These are phyloP conservation scores for Abrostola triplasia DNA, from an alignment of 2,888 invertebrate genomes.

Conservation along the genomic window DNA sequence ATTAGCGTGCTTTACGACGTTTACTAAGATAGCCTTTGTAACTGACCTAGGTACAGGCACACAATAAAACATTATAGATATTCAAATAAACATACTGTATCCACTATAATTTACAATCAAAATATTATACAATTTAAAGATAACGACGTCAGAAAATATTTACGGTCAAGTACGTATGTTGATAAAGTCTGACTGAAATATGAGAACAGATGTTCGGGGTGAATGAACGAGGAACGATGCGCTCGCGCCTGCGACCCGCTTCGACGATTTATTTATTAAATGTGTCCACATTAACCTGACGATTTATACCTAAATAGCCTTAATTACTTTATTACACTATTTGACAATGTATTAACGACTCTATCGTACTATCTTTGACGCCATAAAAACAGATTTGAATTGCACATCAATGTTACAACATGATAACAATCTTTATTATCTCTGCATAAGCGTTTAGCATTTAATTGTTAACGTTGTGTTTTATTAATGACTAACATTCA, in stretches of 20 bases:
- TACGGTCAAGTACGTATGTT: conserved; percentile 69
- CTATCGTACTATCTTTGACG: conserved; percentile 40
- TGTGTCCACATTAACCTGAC: conserved; percentile 65
- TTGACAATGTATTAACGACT: conserved; percentile 52
- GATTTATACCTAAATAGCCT: conserved; percentile 64
- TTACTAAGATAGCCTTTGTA: conserved; percentile 48
- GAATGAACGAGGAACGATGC: conserved; percentile 75
- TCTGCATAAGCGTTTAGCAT: conserved; percentile 39
- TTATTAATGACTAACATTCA: conserved; percentile 34
- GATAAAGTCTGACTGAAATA: conserved; percentile 82
- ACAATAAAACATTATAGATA: conserved; percentile 51
- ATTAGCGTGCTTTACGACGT: conserved; percentile 47
- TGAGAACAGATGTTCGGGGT: conserved; percentile 85
- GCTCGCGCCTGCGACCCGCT: conserved; percentile 63
- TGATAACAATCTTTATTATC: conserved; percentile 55
- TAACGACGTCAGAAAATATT: conserved; percentile 54
- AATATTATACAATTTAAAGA: conserved; percentile 52
- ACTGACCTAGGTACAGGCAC: conserved; percentile 53
- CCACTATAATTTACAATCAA: conserved; percentile 37
- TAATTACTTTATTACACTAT: conserved; percentile 57
- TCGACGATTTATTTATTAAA: conserved; percentile 74
- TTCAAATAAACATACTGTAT: conserved; percentile 35
- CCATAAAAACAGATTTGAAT: conserved; percentile 46
- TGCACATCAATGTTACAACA: conserved; percentile 38
- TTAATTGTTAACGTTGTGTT: conserved; percentile 38